A percentile compares a stretch with the other conserved stretches of the same genome.
phyloP scores from a whole-genome alignment of 2,888 invertebrate species.

The Tupiocoris notatus region DNA sequence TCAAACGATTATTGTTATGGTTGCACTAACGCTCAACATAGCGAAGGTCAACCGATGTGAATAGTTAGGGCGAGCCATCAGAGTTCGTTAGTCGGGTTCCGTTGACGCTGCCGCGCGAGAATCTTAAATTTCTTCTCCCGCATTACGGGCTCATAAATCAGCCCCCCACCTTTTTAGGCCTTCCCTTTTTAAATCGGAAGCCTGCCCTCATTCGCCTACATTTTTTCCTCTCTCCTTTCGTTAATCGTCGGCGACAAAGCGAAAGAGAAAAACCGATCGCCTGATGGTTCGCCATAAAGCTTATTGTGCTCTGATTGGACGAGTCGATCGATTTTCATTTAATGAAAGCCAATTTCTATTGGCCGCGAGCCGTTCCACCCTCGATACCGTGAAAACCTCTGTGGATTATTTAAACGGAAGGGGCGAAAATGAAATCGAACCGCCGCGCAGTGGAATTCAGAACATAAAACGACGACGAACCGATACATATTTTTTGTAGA shows the following conservation, averaged over 20 bases:
- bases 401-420: too few species aligned
- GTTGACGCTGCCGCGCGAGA: background rate
- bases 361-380: background rate
- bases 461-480: too few species aligned
- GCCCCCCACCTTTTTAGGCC: background rate
- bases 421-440: too few species aligned
- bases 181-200: conserved; percentile 11
- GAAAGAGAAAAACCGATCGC: background rate
- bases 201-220: background rate
- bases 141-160: conserved; percentile 24
- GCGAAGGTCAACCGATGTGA: background rate
- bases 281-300: background rate
- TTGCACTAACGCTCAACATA: background rate
- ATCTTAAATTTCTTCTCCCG: conserved; percentile 33
- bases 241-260: background rate
- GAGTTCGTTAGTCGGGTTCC: conserved; percentile 19
- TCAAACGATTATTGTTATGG: background rate
- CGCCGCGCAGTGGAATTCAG: too few species aligned
- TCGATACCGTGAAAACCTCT: too few species aligned
- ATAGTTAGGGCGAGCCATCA: conserved; percentile 3
- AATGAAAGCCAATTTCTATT: background rate
- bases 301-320: background rate
- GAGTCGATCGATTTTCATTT: background rate
- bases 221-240: background rate
- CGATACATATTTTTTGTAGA: too few species aligned